Conservation (phyloP, 2,113 vertebrate species). For the Solea solea region DNA sequence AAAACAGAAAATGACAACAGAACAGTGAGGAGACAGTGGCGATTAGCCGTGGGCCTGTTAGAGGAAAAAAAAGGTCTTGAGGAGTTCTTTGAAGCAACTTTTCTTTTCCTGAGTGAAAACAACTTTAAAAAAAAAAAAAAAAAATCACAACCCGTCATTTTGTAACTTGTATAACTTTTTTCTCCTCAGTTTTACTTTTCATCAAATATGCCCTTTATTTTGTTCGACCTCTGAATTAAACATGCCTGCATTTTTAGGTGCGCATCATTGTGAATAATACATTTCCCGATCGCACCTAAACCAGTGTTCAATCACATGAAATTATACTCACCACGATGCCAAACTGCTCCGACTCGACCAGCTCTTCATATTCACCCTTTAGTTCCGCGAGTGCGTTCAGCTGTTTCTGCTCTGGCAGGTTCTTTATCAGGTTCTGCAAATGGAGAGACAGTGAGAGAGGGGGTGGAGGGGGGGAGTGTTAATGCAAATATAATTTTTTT, state of each 20-base stretch:
- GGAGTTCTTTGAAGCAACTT: slow-evolving; percentile 27
- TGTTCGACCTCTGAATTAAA: slow-evolving; percentile 20
- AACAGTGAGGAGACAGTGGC: too few relatives aligned
- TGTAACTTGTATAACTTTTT: slow-evolving; percentile 6
- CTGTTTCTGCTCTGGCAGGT: slow-evolving; percentile 95
- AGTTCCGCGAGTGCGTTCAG: slow-evolving; percentile 91
- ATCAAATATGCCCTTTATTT: slow-evolving; percentile 17
- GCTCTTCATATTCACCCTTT: slow-evolving; percentile 92
- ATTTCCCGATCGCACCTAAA: slow-evolving; percentile 18
- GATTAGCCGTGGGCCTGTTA: too few relatives aligned
- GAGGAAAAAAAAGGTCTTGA: slow-evolving; percentile 5
- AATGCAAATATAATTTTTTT: slow-evolving; percentile 54
- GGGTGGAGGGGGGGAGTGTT: slow-evolving; percentile 21
- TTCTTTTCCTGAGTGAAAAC: slow-evolving; percentile 46
- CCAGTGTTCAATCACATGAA: slow-evolving; percentile 17
- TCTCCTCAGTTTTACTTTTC: slow-evolving; percentile 2
- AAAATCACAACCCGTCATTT: slow-evolving; percentile 44
- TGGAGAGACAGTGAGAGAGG: background rate
- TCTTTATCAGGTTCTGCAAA: slow-evolving; percentile 94
- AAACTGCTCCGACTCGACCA: slow-evolving; percentile 96
- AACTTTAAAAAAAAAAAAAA: slow-evolving; percentile 50
- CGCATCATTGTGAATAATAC: slow-evolving; percentile 19
- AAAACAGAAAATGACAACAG: too few relatives aligned
- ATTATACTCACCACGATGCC: slow-evolving; percentile 93
- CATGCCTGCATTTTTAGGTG: slow-evolving; percentile 11